Evolutionary conservation across 2,888 invertebrate genomes (phyloP), one percentile per base, ranked within the genome.

Genomic region (Chalcis sispes): DNA sequence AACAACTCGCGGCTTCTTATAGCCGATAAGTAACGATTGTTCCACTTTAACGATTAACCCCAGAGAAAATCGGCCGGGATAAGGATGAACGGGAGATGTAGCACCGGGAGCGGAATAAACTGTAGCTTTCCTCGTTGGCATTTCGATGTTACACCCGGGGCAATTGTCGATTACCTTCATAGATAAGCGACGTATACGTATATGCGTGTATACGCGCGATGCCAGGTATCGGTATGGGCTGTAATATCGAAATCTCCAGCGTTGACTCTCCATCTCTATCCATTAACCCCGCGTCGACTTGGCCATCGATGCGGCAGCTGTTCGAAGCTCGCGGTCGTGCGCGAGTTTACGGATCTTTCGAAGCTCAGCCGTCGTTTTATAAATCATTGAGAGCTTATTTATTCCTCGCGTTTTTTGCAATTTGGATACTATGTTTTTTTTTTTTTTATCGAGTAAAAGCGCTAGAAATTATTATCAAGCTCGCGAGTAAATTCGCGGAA

Each of bases 351-450:
- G 83, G 77, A 80, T 82, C 80, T 83, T 83, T 82, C 81, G 82
- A 80, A 83, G 82, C 80, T 81, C 77, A n/a, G 78, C 79, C 80
- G 79, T 80, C 82, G 82, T 84, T 83, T 83, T 81, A 82, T 84
- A 83, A 83, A 81, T 83, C 84, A 82, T 83, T 83, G 82, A 80
- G 80, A 80, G 80, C 83, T 82, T 82, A 81, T 82, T 83, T 83
- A 82, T 82, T 77, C 81, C 79, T 79, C 73, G 54, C 66, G 65
- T n/a, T 29, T 72, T 70, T 75, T 78, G 79, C 74, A 72, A 72
- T 2, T 20, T 10, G n/a, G n/a, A n/a, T n/a, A n/a, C n/a, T n/a
- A n/a, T n/a, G n/a, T n/a, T n/a, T n/a, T n/a, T n/a, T n/a, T n/a
- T n/a, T n/a, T n/a, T n/a, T n/a, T n/a, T n/a, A n/a, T n/a, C n/a